A percentile compares a stretch with the other conserved stretches of the same genome.
Evolutionary conservation across 2,113 vertebrate species (phyloP).

Genomic region (Caloenas nicobarica): DNA sequence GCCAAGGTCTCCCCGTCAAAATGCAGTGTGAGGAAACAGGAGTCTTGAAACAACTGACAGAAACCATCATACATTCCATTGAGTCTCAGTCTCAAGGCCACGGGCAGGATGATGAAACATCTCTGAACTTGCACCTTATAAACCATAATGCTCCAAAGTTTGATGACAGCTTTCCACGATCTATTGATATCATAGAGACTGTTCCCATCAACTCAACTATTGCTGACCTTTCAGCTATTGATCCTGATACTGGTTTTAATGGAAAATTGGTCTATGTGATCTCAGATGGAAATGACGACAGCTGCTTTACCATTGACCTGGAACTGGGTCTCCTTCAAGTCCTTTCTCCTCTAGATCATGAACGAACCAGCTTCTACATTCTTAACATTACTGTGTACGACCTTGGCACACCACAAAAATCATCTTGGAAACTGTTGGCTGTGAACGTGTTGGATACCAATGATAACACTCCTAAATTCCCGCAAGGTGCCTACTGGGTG

Average conservation of each 20-base stretch:
- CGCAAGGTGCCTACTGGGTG: constrained; percentile 84
- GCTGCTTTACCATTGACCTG: constrained; percentile 87
- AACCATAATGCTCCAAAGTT: constrained; percentile 90
- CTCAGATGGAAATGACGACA: constrained; percentile 90
- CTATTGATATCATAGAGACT: constrained; percentile 85
- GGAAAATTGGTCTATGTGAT: constrained; percentile 88
- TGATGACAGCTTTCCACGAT: constrained; percentile 80
- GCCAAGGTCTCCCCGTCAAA: constrained; percentile 69
- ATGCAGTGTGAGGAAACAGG: constrained; percentile 88
- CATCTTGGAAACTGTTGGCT: constrained; percentile 89
- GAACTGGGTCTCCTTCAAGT: constrained; percentile 86
- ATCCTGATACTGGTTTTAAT: constrained; percentile 87
- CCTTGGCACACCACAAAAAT: constrained; percentile 86
- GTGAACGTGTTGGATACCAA: constrained; percentile 92
- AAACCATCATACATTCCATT: constrained; percentile 88
- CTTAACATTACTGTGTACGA: constrained; percentile 94
- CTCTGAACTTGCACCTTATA: constrained; percentile 84
- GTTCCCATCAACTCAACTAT: constrained; percentile 79
- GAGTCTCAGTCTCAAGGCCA: constrained; percentile 77
- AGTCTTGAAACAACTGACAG: constrained; percentile 83
- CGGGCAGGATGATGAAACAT: constrained; percentile 79
- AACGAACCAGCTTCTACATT: constrained; percentile 87
- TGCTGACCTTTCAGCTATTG: constrained; percentile 82
- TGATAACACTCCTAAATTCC: constrained; percentile 88
- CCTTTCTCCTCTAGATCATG: constrained; percentile 86